A percentile compares a stretch with the other conserved stretches of the same genome.
Conservation (phyloP, 2,888 invertebrate genomes). For the Cephus pulcher region DNA sequence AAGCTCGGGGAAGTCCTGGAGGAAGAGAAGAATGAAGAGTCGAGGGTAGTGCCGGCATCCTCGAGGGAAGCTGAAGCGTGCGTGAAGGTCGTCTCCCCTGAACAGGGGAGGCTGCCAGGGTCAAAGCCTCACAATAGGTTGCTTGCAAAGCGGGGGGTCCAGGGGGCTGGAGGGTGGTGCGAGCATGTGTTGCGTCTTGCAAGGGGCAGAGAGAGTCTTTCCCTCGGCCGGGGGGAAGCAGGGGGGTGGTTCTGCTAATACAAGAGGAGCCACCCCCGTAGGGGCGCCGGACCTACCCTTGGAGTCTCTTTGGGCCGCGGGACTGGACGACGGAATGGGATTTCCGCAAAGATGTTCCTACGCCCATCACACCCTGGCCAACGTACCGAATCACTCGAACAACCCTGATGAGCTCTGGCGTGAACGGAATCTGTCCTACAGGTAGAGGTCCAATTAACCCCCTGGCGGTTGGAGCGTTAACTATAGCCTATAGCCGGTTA, state of each 20-base stretch:
- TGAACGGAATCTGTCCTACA: conserved; percentile 49
- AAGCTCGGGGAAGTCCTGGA: not conserved
- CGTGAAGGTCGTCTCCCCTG: conserved; percentile 43
- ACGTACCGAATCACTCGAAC: conserved; percentile 32
- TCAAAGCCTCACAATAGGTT: conserved; percentile 60
- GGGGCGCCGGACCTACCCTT: conserved; percentile 54
- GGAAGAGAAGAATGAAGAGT: conserved; percentile 35
- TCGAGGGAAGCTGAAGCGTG: conserved; percentile 9
- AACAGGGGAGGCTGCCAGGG: conserved; percentile 43
- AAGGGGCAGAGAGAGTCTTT: conserved; percentile 60
- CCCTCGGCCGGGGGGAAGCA: conserved; percentile 55
- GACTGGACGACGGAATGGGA: conserved; percentile 63
- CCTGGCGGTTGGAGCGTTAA: not conserved
- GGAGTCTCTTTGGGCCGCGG: conserved; percentile 64
- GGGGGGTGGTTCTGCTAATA: conserved; percentile 17
- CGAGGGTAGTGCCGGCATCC: conserved; percentile 16
- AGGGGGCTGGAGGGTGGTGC: conserved; percentile 49
- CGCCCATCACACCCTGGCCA: conserved; percentile 47
- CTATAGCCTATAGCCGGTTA: not conserved
- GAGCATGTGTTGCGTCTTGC: conserved; percentile 62
- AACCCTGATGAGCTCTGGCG: conserved; percentile 54
- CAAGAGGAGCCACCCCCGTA: conserved; percentile 26
- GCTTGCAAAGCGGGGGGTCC: conserved; percentile 59
- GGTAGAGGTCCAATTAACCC: conserved; percentile 30
- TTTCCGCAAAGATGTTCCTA: conserved; percentile 59